A percentile compares a stretch with the other conserved stretches of the same genome.
These are phyloP conservation scores for Nothobranchius furzeri DNA, from an alignment of 2,113 vertebrate species.

Conservation along the genomic window DNA sequence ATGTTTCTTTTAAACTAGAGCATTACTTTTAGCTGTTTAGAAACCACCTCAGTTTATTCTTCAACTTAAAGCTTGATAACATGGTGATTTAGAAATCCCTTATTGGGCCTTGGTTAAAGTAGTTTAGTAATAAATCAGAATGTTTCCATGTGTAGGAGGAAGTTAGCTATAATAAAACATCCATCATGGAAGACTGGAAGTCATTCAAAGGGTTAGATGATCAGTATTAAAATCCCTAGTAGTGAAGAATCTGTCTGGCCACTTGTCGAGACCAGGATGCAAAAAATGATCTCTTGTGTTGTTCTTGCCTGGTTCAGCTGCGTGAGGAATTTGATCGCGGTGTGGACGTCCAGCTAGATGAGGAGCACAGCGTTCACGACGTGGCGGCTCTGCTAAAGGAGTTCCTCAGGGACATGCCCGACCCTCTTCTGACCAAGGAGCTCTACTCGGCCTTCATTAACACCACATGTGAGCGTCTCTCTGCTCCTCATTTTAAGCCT, in stretches of 20 bases:
- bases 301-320: slow-evolving; percentile 76
- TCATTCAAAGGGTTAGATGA: slow-evolving; percentile 31
- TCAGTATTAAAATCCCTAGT: slow-evolving; percentile 12
- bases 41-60: too few relatives aligned
- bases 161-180: background rate
- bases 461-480: slow-evolving; percentile 82
- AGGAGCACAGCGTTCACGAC: slow-evolving; percentile 94
- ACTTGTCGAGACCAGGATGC: slow-evolving; percentile 26
- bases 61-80: too few relatives aligned
- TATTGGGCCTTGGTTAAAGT: background rate
- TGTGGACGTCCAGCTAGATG: slow-evolving; percentile 86
- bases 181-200: background rate
- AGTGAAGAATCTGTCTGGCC: slow-evolving; percentile 9
- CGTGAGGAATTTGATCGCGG: slow-evolving; percentile 95
- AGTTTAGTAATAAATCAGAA: background rate
- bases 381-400: slow-evolving; percentile 93
- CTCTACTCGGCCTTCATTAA: slow-evolving; percentile 96
- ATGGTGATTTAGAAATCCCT: background rate
- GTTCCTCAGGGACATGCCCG: slow-evolving; percentile 95
- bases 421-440: slow-evolving; percentile 93
- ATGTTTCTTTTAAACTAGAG: too few relatives aligned
- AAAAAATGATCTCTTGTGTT: slow-evolving; percentile 19
- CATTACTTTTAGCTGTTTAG: background rate
- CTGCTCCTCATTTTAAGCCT: background rate
- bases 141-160: background rate